Conservation (phyloP, 2,797 vertebrate species). For the Thamnophis elegans region DNA sequence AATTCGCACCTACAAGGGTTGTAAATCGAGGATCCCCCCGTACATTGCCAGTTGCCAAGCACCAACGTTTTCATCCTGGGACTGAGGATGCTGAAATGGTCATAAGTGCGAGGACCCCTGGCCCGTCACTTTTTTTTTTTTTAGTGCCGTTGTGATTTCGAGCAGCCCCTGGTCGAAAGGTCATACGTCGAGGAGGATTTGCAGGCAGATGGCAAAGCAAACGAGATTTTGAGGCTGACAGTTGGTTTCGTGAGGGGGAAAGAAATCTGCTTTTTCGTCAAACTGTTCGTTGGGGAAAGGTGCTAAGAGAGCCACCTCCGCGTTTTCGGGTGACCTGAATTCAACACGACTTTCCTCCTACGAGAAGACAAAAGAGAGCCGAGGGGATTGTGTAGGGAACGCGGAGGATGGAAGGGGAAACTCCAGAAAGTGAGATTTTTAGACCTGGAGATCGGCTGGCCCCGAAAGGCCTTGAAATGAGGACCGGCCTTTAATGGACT, state of each 20-base stretch:
- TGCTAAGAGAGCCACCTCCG: neutral
- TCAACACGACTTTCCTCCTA: neutral
- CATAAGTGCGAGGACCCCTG: neutral
- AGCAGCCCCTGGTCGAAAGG: neutral
- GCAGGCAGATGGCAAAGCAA: neutral
- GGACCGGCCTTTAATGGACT: neutral
- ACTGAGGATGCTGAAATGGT: no score
- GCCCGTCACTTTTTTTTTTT: no score
- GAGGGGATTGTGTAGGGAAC: neutral
- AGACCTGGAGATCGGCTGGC: neutral
- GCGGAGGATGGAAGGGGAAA: neutral
- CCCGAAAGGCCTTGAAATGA: neutral
- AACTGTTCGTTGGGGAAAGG: neutral
- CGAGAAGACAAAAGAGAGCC: neutral
- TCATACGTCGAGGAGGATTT: neutral
- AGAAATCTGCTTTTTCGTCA: neutral
- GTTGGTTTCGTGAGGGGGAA: neutral
- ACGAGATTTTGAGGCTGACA: neutral
- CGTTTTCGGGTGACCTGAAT: neutral
- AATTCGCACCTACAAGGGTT: no score
- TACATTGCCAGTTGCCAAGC: neutral
- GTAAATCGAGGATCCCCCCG: neutral
- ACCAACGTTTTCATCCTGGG: no score
- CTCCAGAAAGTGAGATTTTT: neutral
- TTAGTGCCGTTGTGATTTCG: neutral